These are phyloP conservation scores for Pseudocheirus occidentalis DNA, from an alignment of 2,797 vertebrate species.

Conservation along the genomic window DNA sequence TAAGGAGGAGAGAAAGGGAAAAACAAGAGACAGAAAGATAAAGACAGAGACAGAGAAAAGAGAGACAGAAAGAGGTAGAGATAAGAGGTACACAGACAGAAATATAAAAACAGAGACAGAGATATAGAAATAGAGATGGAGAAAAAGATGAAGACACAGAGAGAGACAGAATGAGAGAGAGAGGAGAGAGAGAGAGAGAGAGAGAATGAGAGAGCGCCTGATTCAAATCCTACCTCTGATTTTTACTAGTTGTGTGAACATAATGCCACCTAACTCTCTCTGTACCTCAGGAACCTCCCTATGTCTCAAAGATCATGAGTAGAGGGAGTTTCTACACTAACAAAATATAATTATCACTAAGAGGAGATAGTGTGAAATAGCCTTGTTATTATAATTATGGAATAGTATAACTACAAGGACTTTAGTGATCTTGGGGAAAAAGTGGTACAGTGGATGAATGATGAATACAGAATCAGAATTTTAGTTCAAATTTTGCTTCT, in stretches of 20 bases:
- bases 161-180: too few relatives aligned
- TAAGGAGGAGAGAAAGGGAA: background rate
- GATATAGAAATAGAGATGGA: too few relatives aligned
- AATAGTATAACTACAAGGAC: background rate
- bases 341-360: background rate
- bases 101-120: too few relatives aligned
- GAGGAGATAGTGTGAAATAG: background rate
- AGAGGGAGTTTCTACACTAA: background rate
- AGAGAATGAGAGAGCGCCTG: too few relatives aligned
- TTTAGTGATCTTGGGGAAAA: background rate
- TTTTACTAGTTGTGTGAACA: background rate
- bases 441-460: background rate
- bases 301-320: background rate
- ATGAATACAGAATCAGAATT: background rate
- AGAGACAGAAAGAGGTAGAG: background rate
- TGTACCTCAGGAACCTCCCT: background rate
- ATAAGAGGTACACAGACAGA: background rate
- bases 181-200: too few relatives aligned
- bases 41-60: too few relatives aligned
- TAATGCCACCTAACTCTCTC: background rate
- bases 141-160: too few relatives aligned
- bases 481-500: background rate
- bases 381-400: background rate
- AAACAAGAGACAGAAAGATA: too few relatives aligned
- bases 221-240: background rate